phyloP scores from a whole-genome alignment of 2,888 invertebrate species.

The Tortricodes alternella region DNA sequence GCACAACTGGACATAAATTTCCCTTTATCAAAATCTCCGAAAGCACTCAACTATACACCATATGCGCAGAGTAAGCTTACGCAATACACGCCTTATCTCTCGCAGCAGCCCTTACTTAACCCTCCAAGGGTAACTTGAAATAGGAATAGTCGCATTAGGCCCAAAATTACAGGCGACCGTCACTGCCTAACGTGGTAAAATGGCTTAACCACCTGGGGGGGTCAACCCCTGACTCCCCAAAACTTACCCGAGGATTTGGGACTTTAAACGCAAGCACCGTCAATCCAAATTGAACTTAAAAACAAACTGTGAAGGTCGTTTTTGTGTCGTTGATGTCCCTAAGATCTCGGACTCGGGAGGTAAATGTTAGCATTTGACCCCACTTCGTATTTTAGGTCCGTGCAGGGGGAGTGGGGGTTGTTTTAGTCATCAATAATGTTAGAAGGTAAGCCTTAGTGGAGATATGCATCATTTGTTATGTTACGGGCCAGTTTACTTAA shows the following conservation, averaged over 20 bases:
- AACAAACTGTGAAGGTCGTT: slow-evolving; percentile 17
- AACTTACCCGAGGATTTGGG: slow-evolving; percentile 43
- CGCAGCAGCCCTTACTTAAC: slow-evolving; percentile 63
- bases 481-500: slow-evolving; percentile 17
- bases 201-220: slow-evolving; percentile 78
- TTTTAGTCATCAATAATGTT: slow-evolving; percentile 80
- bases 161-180: slow-evolving; percentile 81
- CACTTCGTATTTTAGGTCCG: slow-evolving; percentile 74
- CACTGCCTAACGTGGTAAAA: slow-evolving; percentile 81
- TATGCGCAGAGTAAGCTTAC: slow-evolving; percentile 19
- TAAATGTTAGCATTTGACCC: slow-evolving; percentile 76
- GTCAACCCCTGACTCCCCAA: slow-evolving; percentile 35
- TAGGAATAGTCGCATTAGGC: slow-evolving; percentile 82
- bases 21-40: slow-evolving; percentile 7
- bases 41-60: slow-evolving; percentile 6
- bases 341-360: slow-evolving; percentile 48
- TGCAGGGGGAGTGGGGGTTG: slow-evolving; percentile 56
- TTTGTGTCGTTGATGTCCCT: slow-evolving; percentile 28
- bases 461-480: slow-evolving; percentile 56
- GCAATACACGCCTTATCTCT: slow-evolving; percentile 25
- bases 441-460: slow-evolving; percentile 69
- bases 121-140: slow-evolving; percentile 76
- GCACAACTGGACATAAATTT: neutral
- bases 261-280: slow-evolving; percentile 38
- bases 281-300: slow-evolving; percentile 39